A percentile compares a stretch with the other conserved stretches of the same genome.
These are phyloP conservation scores for Brachyistius frenatus DNA, from an alignment of 2,113 vertebrate species.

Conservation along the genomic window DNA sequence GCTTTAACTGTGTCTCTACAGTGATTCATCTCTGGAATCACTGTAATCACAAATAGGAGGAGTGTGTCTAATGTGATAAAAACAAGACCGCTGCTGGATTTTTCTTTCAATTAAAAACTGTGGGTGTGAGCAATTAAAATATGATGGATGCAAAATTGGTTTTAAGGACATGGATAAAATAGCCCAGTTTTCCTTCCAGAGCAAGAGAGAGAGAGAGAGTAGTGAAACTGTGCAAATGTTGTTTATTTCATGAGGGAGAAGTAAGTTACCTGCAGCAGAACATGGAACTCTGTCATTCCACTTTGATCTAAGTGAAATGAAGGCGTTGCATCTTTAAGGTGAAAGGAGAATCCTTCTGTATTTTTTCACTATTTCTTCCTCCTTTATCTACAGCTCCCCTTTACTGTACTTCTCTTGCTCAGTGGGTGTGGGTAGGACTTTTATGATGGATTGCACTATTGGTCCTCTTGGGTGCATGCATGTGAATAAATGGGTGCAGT, in stretches of 20 bases:
- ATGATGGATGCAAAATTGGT: constrained; percentile 6
- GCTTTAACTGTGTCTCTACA: constrained; percentile 5
- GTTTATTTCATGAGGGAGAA: constrained; percentile 24
- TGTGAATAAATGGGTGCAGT: constrained; percentile 66
- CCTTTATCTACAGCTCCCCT: constrained; percentile 25
- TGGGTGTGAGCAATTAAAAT: constrained; percentile 38
- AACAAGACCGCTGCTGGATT: constrained; percentile 31
- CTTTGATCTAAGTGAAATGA: constrained; percentile 13
- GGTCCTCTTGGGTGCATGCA: constrained; percentile 59
- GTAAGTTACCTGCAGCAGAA: constrained; percentile 4
- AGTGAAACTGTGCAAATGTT: constrained; percentile 15
- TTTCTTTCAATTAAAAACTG: constrained; percentile 45
- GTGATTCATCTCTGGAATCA: constrained; percentile 23
- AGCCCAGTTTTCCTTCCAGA: constrained; percentile 9
- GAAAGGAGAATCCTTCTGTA: constrained; percentile 31
- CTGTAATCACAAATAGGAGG: constrained; percentile 12
- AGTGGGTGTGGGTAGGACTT: constrained; percentile 56
- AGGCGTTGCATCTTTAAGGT: constrained; percentile 8
- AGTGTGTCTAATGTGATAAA: constrained; percentile 33
- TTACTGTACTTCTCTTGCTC: constrained; percentile 45
- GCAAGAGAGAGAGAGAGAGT: neutral
- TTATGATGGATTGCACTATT: constrained; percentile 71
- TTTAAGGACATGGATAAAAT: constrained; percentile 21
- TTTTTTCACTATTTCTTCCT: constrained; percentile 19
- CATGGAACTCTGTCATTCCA: constrained; percentile 24